Percentiles rank a stretch among this genome's conserved stretches.
These are phyloP conservation scores for Xanthia icteritia DNA, from an alignment of 2,888 invertebrate species.

Conservation along the genomic window DNA sequence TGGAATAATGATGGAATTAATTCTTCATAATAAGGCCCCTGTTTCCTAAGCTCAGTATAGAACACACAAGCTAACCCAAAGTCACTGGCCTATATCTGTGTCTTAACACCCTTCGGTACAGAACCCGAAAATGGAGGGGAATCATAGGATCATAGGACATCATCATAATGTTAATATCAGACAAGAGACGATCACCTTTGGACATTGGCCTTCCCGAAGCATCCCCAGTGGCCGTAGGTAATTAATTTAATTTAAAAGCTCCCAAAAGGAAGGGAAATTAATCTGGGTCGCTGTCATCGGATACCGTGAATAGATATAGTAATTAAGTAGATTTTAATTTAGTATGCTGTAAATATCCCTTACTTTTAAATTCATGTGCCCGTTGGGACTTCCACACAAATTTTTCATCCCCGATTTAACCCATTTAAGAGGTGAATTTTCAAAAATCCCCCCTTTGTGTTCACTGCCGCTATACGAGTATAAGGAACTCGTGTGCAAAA, in stretches of 20 bases:
- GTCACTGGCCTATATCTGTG: too few species aligned
- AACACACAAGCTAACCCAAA: too few species aligned
- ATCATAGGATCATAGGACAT: too few species aligned
- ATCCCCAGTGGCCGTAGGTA: background rate
- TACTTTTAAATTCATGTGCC: background rate
- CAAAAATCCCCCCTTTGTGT: too few species aligned
- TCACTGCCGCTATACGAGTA: background rate
- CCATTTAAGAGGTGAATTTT: too few species aligned
- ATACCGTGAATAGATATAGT: background rate
- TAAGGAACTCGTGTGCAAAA: background rate
- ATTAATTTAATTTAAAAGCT: background rate
- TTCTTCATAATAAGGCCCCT: too few species aligned
- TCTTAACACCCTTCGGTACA: too few species aligned
- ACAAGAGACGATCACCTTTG: background rate
- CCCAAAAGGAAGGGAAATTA: background rate
- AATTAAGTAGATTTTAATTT: background rate
- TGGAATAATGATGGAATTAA: too few species aligned
- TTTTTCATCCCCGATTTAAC: too few species aligned
- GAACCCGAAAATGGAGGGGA: too few species aligned
- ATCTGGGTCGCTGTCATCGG: background rate
- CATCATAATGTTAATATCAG: background rate
- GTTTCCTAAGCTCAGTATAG: too few species aligned
- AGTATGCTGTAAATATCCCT: background rate
- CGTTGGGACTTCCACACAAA: background rate
- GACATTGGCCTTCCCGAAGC: background rate